These are phyloP conservation scores for Melipona bicolor DNA, from an alignment of 2,888 invertebrate species.

Conservation along the genomic window DNA sequence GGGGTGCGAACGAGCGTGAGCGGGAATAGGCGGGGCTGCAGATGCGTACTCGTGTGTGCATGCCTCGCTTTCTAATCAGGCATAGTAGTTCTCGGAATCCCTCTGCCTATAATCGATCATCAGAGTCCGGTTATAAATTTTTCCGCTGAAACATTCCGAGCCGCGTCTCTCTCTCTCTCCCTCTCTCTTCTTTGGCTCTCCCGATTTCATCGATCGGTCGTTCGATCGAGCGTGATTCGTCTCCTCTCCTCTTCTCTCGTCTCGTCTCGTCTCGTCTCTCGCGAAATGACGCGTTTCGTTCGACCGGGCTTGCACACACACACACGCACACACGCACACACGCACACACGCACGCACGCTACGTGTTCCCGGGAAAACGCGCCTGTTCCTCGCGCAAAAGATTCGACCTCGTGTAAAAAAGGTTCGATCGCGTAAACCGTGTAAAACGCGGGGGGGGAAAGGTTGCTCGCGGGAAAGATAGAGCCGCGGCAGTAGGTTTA, in stretches of 20 bases:
- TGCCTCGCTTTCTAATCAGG: slow-evolving; percentile 80
- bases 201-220: slow-evolving; percentile 34
- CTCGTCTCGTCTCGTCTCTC: not conserved
- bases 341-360: too few relatives aligned
- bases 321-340: too few relatives aligned
- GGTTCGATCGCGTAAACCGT: not conserved
- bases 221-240: not conserved
- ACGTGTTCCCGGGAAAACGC: too few relatives aligned
- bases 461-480: slow-evolving; percentile 29
- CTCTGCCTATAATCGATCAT: slow-evolving; percentile 80
- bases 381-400: too few relatives aligned
- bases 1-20: slow-evolving; percentile 66
- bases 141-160: slow-evolving; percentile 63
- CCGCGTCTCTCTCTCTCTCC: not conserved
- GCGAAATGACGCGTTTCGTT: slow-evolving; percentile 12
- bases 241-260: slow-evolving; percentile 19
- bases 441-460: too few relatives aligned
- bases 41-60: slow-evolving; percentile 73
- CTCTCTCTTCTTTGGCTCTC: not conserved
- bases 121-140: slow-evolving; percentile 78
- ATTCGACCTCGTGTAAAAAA: too few relatives aligned
- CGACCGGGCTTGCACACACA: not conserved
- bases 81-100: slow-evolving; percentile 82
- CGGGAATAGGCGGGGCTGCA: slow-evolving; percentile 75
- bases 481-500: slow-evolving; percentile 46